A percentile compares a stretch with the other conserved stretches of the same genome.
phyloP scores from a whole-genome alignment of 2,888 invertebrate species.

The Ophion ellenae region DNA sequence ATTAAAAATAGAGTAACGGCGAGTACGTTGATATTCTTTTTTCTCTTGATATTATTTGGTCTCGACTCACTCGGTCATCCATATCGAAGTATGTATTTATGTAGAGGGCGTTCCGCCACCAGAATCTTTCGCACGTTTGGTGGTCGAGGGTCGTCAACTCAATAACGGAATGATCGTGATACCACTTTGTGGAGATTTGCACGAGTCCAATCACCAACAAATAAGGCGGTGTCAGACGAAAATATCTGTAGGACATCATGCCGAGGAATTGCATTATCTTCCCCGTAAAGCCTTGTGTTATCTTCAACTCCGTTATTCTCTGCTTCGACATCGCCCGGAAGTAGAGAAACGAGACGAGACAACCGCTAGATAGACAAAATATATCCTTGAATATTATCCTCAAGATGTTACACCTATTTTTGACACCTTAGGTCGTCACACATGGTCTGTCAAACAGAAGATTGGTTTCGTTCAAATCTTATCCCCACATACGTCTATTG shows the following conservation, averaged over 20 bases:
- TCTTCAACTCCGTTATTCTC: constrained; percentile 81
- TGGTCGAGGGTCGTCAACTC: constrained; percentile 90
- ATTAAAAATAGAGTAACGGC: not conserved
- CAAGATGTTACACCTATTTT: too few relatives aligned
- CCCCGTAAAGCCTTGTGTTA: constrained; percentile 82
- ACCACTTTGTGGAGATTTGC: constrained; percentile 89
- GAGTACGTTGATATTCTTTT: constrained; percentile 10
- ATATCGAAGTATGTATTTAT: constrained; percentile 92
- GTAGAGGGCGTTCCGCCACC: constrained; percentile 94
- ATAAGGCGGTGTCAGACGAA: constrained; percentile 92
- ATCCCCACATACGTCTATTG: too few relatives aligned
- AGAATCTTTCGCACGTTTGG: constrained; percentile 90
- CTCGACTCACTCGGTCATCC: constrained; percentile 85
- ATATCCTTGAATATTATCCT: too few relatives aligned
- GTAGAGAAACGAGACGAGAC: constrained; percentile 90
- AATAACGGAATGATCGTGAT: constrained; percentile 90
- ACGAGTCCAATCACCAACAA: constrained; percentile 91
- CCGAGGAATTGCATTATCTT: constrained; percentile 85
- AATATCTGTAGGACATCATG: constrained; percentile 82
- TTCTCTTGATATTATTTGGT: not conserved
- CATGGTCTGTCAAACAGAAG: too few relatives aligned
- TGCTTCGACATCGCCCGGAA: constrained; percentile 87
- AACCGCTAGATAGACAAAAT: constrained; percentile 85
- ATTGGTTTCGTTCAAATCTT: too few relatives aligned
- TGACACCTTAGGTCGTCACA: too few relatives aligned